phyloP scores from a whole-genome alignment of 2,113 vertebrate species.

The Tachuris rubrigastra region DNA sequence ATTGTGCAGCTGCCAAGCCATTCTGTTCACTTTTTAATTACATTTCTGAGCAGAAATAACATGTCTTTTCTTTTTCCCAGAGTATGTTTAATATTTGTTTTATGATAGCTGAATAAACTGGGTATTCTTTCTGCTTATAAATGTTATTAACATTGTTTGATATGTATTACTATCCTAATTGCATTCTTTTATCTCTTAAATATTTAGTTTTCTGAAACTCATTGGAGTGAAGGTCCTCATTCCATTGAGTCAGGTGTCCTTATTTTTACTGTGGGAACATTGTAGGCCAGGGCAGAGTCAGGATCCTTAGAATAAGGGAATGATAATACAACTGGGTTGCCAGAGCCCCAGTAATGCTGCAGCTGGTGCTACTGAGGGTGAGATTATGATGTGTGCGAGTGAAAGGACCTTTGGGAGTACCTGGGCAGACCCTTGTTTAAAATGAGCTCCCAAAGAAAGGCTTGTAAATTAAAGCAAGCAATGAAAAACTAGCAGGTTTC shows the following conservation, averaged over 20 bases:
- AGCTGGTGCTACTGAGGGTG: neutral
- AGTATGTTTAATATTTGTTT: constrained; percentile 59
- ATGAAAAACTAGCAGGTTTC: neutral
- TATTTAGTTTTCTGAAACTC: constrained; percentile 42
- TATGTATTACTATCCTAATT: constrained; percentile 52
- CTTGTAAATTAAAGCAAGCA: neutral
- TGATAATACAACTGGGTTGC: neutral
- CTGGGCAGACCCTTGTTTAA: neutral
- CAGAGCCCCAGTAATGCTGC: neutral
- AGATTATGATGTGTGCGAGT: neutral
- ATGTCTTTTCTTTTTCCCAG: constrained; percentile 29
- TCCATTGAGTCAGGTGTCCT: neutral
- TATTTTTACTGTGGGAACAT: neutral
- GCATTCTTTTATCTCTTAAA: constrained; percentile 42
- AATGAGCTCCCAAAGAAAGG: neutral
- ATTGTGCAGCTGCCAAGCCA: constrained; percentile 29
- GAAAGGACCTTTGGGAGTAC: neutral
- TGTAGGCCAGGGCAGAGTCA: neutral
- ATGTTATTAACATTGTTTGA: constrained; percentile 61
- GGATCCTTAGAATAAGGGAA: neutral
- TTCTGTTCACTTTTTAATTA: constrained; percentile 52
- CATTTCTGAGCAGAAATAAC: constrained; percentile 39
- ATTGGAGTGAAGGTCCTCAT: neutral
- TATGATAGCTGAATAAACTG: constrained; percentile 50
- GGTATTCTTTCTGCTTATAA: constrained; percentile 48